These are phyloP conservation scores for Rotaria magnacalcarata DNA, from an alignment of 2,888 invertebrate species.

Conservation along the genomic window DNA sequence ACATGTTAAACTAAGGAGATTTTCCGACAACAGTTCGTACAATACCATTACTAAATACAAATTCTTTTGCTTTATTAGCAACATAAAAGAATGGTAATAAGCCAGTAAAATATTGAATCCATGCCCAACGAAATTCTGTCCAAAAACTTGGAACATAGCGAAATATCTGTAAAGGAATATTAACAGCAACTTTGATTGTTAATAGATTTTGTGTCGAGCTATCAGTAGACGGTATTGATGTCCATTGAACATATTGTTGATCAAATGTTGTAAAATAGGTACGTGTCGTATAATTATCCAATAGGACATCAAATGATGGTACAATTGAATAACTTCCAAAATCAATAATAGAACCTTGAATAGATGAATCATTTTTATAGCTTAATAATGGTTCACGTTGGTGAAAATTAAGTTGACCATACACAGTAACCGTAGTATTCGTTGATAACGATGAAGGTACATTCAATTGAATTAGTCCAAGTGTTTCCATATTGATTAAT, in stretches of 20 bases:
- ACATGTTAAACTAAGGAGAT: constrained; percentile 45
- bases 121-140: constrained; percentile 83
- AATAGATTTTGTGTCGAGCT: background rate
- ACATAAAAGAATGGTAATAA: constrained; percentile 72
- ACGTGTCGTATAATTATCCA: background rate
- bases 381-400: background rate
- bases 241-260: constrained; percentile 24
- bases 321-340: background rate
- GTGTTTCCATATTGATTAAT: background rate
- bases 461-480: background rate
- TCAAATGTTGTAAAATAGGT: constrained; percentile 5
- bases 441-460: background rate
- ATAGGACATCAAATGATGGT: background rate
- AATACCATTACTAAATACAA: constrained; percentile 72
- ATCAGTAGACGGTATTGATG: background rate
- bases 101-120: constrained; percentile 84
- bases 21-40: constrained; percentile 68
- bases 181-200: constrained; percentile 35
- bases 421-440: background rate
- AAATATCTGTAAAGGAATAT: background rate
- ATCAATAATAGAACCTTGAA: background rate
- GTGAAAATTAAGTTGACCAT: background rate
- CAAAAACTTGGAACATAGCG: constrained; percentile 70
- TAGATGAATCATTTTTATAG: background rate
- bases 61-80: constrained; percentile 68